Base-by-base conservation (phyloP, 2,797 vertebrate species). In the Helicolenus hilgendorfi region DNA sequence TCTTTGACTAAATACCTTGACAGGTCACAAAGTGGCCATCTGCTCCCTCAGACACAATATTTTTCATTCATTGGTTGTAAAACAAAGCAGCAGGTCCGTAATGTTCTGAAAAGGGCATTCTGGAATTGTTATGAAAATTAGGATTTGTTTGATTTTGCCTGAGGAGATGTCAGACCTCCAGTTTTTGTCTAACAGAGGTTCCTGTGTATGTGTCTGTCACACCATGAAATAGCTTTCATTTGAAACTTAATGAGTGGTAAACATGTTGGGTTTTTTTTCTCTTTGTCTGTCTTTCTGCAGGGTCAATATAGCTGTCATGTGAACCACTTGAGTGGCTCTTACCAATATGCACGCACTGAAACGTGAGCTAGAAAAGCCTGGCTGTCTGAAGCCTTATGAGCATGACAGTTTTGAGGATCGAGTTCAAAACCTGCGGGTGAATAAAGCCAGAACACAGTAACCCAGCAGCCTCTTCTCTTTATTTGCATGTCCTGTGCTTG, bases 301-400 rank as follows among this genome's bases (percentile, higher is more conserved):
- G 87, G 88, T 91, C 85, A 91, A 53, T 83, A 67, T 77, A 90
- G 70, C 84, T 92, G 89, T 92, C 94, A 95, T 89, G 78, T 92
- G 92, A 94, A 88, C 79, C 91, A 87, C 79, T 94, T 95, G 62
- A 94, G 91, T 49, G 68, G 71, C 60, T 89, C 81, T 94, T 77
- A 84, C 53, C 10, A 33, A 78, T 77, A 79, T 73, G 74, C 29
- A 53, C 15, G 29, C 69, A 83, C 56, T 90, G 94, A 96, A 96
- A 96, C 2, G 5, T 89, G 88, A 96, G 82, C 83, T 71, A 33
- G 83, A 91, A 87, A 89, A 90, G 69, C 76, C 88, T 49, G 53
- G 70, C 75, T 65, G 45, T 81, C 80, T 74, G 41, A 77, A 63
- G 84, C 77, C 55, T 87, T 13, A 15, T 38, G 74, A 79, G 71